Evolutionary conservation across 2,888 invertebrate genomes (phyloP).

Genomic region (Brenthis hecate): DNA sequence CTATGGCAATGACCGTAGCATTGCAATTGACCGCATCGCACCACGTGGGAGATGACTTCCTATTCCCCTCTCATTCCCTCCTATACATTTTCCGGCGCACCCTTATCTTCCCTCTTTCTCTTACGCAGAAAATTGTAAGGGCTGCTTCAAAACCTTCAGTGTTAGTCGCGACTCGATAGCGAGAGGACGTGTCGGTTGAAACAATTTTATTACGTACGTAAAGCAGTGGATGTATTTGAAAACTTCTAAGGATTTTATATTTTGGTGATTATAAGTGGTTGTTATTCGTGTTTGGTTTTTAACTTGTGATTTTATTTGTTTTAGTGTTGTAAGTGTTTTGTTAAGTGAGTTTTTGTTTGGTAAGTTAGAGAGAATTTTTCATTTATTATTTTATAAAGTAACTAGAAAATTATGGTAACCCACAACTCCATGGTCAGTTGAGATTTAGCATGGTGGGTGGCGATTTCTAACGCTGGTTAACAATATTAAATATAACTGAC

Average conservation of each 20-base stretch:
- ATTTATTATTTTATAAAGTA: background rate
- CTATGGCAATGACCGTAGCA: constrained; percentile 78
- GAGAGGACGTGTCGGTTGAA: constrained; percentile 50
- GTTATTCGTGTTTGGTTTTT: too few species aligned
- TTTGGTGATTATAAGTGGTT: constrained; percentile 13
- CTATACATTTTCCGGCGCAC: constrained; percentile 47
- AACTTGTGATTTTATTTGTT: constrained; percentile 13
- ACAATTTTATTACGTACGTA: constrained; percentile 25
- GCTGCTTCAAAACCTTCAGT: constrained; percentile 67
- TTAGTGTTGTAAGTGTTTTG: background rate
- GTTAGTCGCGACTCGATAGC: constrained; percentile 62
- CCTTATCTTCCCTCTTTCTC: constrained; percentile 52
- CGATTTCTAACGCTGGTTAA: too few species aligned
- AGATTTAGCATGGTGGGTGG: too few species aligned
- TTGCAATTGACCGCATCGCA: constrained; percentile 77
- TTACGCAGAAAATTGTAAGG: constrained; percentile 66
- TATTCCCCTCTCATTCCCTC: constrained; percentile 55
- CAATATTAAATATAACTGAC: too few species aligned
- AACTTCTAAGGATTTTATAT: constrained; percentile 27
- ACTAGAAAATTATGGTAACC: too few species aligned
- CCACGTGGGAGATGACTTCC: constrained; percentile 68
- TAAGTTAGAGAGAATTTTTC: constrained; percentile 5
- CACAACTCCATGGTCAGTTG: too few species aligned
- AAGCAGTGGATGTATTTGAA: constrained; percentile 29
- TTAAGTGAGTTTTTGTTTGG: constrained; percentile 3